phyloP scores from a whole-genome alignment of 1,140 invertebrate species.

The Bombus difficillimus region DNA sequence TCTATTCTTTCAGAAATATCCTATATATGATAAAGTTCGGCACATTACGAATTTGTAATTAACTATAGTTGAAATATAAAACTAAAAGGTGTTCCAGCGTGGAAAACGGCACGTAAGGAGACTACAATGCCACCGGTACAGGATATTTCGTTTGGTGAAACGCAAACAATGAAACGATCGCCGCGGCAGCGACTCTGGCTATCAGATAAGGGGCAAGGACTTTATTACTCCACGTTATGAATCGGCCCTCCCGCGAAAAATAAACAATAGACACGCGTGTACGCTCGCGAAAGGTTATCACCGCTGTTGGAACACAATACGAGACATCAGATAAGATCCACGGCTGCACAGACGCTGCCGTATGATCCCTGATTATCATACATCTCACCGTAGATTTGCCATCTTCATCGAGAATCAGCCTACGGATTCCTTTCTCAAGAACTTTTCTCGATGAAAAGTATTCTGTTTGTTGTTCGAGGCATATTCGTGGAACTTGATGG shows the following conservation, averaged over 20 bases:
- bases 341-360: conserved; percentile 7
- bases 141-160: conserved; percentile 43
- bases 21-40: no score
- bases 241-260: conserved; percentile 56
- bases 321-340: conserved; percentile 49
- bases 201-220: conserved; percentile 65
- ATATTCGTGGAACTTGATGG: not conserved
- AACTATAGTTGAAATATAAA: not conserved
- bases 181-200: conserved; percentile 36
- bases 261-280: conserved; percentile 57
- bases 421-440: not conserved
- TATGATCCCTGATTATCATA: conserved; percentile 58
- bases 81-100: not conserved
- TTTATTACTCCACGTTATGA: conserved; percentile 63
- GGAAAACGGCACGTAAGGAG: conserved; percentile 22
- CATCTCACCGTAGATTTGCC: conserved; percentile 34
- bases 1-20: no score
- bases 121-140: not conserved
- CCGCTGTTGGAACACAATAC: conserved; percentile 50
- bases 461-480: not conserved
- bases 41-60: not conserved
- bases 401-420: conserved; percentile 21
- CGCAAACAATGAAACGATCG: conserved; percentile 35
- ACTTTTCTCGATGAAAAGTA: not conserved
- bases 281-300: conserved; percentile 53